Conservation (phyloP, 2,113 vertebrate species). For the Eupsittula cactorum region DNA sequence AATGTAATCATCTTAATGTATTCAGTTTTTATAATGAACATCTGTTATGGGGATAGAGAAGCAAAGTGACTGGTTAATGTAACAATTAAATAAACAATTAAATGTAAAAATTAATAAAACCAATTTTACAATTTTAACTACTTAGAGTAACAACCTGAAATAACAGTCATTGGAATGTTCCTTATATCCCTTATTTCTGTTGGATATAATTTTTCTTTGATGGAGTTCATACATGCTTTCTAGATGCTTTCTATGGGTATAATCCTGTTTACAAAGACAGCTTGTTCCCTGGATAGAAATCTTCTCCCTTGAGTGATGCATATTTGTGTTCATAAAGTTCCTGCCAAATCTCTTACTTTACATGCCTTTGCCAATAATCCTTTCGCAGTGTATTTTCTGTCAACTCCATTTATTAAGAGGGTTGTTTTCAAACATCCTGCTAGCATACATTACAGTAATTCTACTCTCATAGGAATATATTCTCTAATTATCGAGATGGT, state of each 20-base stretch:
- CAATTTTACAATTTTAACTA: neutral
- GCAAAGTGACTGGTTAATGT: conserved; percentile 41
- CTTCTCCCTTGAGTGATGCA: conserved; percentile 32
- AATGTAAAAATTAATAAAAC: neutral
- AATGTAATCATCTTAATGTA: conserved; percentile 68
- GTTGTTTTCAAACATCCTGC: conserved; percentile 46
- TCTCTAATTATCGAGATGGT: conserved; percentile 32
- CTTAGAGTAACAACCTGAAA: neutral
- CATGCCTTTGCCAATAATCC: conserved; percentile 41
- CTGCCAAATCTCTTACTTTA: conserved; percentile 50
- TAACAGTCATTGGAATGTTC: neutral
- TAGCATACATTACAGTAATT: conserved; percentile 49
- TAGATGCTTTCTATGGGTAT: neutral
- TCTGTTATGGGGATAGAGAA: conserved; percentile 50
- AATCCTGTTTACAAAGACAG: conserved; percentile 62
- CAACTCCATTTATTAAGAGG: conserved; percentile 51
- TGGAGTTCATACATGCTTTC: neutral
- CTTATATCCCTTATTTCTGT: neutral
- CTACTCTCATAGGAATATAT: neutral
- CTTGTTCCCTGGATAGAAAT: conserved; percentile 20
- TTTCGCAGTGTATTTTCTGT: conserved; percentile 45
- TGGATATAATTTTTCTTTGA: neutral
- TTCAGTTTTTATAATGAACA: conserved; percentile 62
- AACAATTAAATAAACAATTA: conserved; percentile 59
- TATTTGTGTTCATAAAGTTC: conserved; percentile 45